Conservation (phyloP, 1,140 invertebrate genomes). For the Drosophila simulans region DNA sequence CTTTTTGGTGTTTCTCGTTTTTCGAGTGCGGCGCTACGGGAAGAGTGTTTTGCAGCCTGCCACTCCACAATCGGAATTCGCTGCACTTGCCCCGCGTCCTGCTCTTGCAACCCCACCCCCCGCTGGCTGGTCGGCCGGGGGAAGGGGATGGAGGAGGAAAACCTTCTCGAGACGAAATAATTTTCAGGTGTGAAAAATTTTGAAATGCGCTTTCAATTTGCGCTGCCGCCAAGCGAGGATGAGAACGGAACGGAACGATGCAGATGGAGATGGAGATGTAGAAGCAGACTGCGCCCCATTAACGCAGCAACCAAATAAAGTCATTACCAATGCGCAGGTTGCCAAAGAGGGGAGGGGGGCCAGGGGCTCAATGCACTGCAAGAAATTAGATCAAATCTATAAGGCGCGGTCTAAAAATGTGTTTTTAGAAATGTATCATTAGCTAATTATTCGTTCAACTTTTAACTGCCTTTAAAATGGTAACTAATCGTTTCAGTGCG, state of each 20-base stretch:
- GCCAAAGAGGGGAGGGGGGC: neutral
- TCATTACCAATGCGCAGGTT: slow-evolving; percentile 63
- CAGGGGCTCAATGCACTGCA: neutral
- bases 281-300: slow-evolving; percentile 60
- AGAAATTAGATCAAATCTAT: neutral
- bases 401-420: too few relatives aligned
- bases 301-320: slow-evolving; percentile 82
- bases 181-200: slow-evolving; percentile 83
- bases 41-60: slow-evolving; percentile 69
- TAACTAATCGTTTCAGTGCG: too few relatives aligned
- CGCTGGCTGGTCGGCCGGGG: slow-evolving; percentile 26
- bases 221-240: slow-evolving; percentile 48
- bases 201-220: slow-evolving; percentile 82
- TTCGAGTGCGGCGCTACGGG: slow-evolving; percentile 67
- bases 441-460: too few relatives aligned
- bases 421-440: too few relatives aligned
- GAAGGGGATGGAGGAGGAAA: neutral
- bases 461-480: too few relatives aligned
- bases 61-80: slow-evolving; percentile 51
- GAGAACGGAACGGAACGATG: neutral
- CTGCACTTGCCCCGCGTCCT: slow-evolving; percentile 63
- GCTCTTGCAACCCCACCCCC: slow-evolving; percentile 8
- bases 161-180: slow-evolving; percentile 70
- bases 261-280: slow-evolving; percentile 1
- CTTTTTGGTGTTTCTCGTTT: slow-evolving; percentile 23